Evolutionary conservation across 2,888 invertebrate species (phyloP).

Genomic region (Himalopsyche anomala): DNA sequence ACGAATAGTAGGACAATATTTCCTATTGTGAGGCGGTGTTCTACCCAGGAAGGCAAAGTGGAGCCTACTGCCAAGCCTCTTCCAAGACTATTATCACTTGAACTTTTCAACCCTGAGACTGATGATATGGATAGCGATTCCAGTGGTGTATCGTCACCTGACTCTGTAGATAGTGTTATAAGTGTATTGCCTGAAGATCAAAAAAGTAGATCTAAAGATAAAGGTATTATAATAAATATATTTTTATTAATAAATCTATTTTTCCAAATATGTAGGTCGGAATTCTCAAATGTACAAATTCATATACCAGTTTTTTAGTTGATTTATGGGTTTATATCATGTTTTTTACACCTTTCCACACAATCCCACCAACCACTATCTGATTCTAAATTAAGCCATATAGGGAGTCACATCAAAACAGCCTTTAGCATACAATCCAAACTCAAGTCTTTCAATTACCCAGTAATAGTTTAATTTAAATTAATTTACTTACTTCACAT

Average conservation of each 20-base stretch:
- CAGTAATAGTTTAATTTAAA: too few relatives aligned
- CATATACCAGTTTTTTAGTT: neutral
- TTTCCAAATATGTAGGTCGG: neutral
- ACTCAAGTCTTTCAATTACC: too few relatives aligned
- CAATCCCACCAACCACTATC: too few relatives aligned
- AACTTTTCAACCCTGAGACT: conserved; percentile 92
- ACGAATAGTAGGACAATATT: conserved; percentile 77
- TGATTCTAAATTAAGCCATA: too few relatives aligned
- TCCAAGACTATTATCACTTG: conserved; percentile 87
- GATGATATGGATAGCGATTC: conserved; percentile 95
- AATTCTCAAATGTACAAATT: neutral
- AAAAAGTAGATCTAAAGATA: conserved; percentile 71
- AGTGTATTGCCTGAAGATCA: conserved; percentile 83
- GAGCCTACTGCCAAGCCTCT: conserved; percentile 82
- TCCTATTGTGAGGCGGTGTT: conserved; percentile 84
- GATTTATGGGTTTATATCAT: too few relatives aligned
- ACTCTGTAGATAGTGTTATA: conserved; percentile 91
- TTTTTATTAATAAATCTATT: neutral
- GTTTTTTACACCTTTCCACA: too few relatives aligned
- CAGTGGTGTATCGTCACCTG: conserved; percentile 91
- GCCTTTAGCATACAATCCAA: too few relatives aligned
- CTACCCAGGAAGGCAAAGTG: conserved; percentile 76
- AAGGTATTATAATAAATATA: conserved; percentile 71
- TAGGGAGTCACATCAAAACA: too few relatives aligned
- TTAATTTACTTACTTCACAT: too few relatives aligned